These are phyloP conservation scores for Onchidella celtica DNA, from an alignment of 2,888 invertebrate species.

Conservation along the genomic window DNA sequence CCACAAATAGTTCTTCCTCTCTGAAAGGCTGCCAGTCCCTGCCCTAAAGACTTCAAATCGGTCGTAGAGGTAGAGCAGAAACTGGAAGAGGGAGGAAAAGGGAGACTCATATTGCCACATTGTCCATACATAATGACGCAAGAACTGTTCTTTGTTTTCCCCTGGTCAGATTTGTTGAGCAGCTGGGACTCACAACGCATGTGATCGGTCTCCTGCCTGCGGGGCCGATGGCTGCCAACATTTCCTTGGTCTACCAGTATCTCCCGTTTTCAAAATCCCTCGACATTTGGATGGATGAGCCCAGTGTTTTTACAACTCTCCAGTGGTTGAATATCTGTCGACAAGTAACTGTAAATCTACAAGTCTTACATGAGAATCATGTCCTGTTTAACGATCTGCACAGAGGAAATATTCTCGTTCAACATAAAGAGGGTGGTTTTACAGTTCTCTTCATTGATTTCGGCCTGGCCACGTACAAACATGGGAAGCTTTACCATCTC, in stretches of 20 bases:
- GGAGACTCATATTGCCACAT: too few relatives aligned
- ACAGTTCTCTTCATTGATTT: constrained; percentile 48
- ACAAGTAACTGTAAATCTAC: constrained; percentile 25
- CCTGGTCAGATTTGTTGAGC: constrained; percentile 40
- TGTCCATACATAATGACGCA: too few relatives aligned
- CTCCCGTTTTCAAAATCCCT: constrained; percentile 29
- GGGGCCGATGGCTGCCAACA: constrained; percentile 22
- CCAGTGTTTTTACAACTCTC: neutral
- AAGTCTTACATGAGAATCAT: constrained; percentile 34
- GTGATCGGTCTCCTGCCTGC: constrained; percentile 44
- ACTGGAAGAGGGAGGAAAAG: too few relatives aligned
- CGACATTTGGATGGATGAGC: constrained; percentile 14
- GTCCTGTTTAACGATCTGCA: constrained; percentile 52
- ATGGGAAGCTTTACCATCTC: constrained; percentile 29
- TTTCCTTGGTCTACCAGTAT: constrained; percentile 50
- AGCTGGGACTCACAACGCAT: constrained; percentile 24
- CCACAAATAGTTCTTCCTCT: too few relatives aligned
- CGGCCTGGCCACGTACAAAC: constrained; percentile 48
- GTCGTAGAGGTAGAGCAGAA: too few relatives aligned
- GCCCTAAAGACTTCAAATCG: too few relatives aligned
- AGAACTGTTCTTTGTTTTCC: too few relatives aligned
- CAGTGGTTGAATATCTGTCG: constrained; percentile 49
- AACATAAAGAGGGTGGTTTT: neutral
- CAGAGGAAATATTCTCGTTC: constrained; percentile 45
- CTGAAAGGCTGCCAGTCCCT: too few relatives aligned